Conservation (phyloP, 2,797 vertebrate genomes). For the Columba guinea region DNA sequence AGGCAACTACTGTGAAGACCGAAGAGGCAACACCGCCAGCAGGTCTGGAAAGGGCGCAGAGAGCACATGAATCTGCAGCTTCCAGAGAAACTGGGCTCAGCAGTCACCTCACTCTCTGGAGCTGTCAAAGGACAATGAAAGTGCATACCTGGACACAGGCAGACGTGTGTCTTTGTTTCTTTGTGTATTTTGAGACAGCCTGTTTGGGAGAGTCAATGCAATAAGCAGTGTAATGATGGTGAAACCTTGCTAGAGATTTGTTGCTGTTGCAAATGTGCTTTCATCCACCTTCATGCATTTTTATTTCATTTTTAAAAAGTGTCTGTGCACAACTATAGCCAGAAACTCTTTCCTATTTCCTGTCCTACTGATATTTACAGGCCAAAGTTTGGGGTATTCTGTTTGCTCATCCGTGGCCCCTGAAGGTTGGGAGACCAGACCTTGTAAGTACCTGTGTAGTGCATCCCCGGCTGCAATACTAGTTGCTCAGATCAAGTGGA, state of each 20-base stretch:
- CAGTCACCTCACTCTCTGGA: background rate
- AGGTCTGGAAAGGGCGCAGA: background rate
- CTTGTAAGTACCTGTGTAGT: background rate
- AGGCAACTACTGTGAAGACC: background rate
- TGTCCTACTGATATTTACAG: background rate
- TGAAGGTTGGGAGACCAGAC: background rate
- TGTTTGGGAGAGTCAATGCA: background rate
- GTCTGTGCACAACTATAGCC: background rate
- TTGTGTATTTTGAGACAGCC: background rate
- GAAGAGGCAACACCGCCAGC: background rate
- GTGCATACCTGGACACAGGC: background rate
- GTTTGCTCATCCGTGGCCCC: background rate
- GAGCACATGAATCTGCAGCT: background rate
- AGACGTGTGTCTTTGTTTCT: background rate
- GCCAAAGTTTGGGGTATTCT: background rate
- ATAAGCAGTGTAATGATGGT: background rate
- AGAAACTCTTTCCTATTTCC: background rate
- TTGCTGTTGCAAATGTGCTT: background rate
- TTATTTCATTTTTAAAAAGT: background rate
- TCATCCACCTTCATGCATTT: background rate
- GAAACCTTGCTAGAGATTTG: background rate
- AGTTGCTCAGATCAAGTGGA: background rate
- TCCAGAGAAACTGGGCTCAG: background rate
- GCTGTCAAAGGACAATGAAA: background rate
- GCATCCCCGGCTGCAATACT: too few species aligned